These are phyloP conservation scores for Myotis planiceps DNA, from an alignment of 2,797 vertebrate genomes.

Conservation along the genomic window DNA sequence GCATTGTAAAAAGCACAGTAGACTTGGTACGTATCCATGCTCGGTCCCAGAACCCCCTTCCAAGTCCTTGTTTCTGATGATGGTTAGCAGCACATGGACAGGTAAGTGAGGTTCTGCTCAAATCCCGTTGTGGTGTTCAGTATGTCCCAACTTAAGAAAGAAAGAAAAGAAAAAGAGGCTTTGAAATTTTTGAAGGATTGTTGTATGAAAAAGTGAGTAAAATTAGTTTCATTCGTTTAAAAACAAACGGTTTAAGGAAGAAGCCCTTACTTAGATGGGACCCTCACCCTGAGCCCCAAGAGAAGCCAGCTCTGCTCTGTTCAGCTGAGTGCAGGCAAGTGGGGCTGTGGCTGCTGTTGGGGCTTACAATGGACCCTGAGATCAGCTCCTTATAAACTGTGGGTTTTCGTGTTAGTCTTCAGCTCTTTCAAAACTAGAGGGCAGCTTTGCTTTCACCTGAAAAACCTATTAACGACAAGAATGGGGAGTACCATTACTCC, in stretches of 20 bases:
- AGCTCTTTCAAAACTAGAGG: neutral
- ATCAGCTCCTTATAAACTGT: neutral
- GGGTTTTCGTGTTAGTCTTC: neutral
- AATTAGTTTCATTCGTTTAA: neutral
- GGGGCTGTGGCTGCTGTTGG: too few relatives aligned
- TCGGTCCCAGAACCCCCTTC: neutral
- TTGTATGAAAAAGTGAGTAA: neutral
- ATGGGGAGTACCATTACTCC: neutral
- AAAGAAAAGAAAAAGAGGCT: neutral
- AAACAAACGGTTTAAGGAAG: neutral
- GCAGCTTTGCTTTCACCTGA: neutral
- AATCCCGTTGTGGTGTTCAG: neutral
- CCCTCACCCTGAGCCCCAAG: neutral
- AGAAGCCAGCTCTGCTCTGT: neutral
- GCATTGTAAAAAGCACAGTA: neutral
- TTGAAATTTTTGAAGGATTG: neutral
- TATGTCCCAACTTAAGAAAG: neutral
- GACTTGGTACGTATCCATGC: neutral
- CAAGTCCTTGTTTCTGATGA: neutral
- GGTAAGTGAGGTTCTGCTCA: neutral
- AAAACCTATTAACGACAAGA: neutral
- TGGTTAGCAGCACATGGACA: constrained; percentile 1
- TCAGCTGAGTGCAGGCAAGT: fast-evolving
- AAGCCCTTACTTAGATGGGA: neutral
- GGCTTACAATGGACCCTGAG: neutral